phyloP scores from a whole-genome alignment of 2,113 vertebrate species.

The Rhinopomastus cyanomelas region DNA sequence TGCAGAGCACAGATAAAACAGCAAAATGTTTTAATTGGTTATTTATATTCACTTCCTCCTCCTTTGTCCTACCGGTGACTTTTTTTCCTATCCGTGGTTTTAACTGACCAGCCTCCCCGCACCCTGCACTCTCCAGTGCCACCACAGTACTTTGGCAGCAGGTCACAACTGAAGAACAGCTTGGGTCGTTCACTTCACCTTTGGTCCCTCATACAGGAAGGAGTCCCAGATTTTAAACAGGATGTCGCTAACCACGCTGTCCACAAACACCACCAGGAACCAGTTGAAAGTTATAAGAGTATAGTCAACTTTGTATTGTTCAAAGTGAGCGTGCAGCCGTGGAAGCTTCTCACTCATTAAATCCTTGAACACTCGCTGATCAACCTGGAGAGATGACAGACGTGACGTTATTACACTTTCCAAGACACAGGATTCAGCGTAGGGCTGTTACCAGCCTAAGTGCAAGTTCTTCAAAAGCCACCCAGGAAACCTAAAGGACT shows the following conservation, averaged over 20 bases:
- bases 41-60: not conserved
- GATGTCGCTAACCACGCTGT: slow-evolving; percentile 94
- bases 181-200: slow-evolving; percentile 74
- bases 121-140: not conserved
- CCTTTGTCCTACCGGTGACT: no score
- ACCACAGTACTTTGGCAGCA: not conserved
- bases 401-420: not conserved
- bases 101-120: not conserved
- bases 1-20: not conserved
- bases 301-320: slow-evolving; percentile 91
- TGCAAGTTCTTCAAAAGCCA: not conserved
- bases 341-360: slow-evolving; percentile 95
- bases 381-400: slow-evolving; percentile 79
- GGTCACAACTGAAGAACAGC: not conserved
- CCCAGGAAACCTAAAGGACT: not conserved
- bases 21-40: not conserved
- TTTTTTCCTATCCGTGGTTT: not conserved
- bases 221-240: slow-evolving; percentile 98
- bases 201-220: slow-evolving; percentile 95
- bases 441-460: not conserved
- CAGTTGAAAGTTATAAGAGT: slow-evolving; percentile 99
- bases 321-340: slow-evolving; percentile 89
- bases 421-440: not conserved
- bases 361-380: slow-evolving; percentile 97
- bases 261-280: slow-evolving; percentile 98